Evolutionary conservation across 1,140 invertebrate species (phyloP).

Genomic region (Drosophila kurseongensis): DNA sequence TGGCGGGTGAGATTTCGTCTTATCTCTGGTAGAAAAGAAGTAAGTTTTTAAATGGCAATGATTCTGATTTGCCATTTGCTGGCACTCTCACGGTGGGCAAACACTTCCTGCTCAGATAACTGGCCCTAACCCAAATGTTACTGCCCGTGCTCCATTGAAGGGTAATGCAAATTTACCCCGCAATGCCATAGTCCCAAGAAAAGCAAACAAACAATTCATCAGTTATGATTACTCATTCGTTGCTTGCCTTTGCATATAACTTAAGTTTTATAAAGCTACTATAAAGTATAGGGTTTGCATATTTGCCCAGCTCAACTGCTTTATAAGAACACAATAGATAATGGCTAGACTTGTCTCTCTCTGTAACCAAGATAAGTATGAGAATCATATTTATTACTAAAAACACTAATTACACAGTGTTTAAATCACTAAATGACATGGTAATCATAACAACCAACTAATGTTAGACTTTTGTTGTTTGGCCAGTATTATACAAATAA

Average conservation of each 20-base stretch:
- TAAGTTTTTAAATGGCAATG: background rate
- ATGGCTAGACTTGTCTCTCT: background rate
- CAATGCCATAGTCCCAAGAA: background rate
- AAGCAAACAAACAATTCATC: conserved; percentile 7
- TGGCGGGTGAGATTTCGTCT: background rate
- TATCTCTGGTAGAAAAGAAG: conserved; percentile 1
- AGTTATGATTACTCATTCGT: conserved; percentile 11
- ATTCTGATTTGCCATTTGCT: conserved; percentile 6
- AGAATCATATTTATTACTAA: conserved; percentile 9
- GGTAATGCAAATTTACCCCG: conserved; percentile 12
- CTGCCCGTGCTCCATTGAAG: background rate
- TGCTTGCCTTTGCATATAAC: conserved; percentile 7
- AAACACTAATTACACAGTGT: background rate
- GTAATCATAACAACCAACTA: background rate
- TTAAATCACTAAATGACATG: conserved; percentile 12
- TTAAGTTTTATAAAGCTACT: conserved; percentile 7
- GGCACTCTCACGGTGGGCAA: background rate
- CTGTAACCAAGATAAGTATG: conserved; percentile 1
- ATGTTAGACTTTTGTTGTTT: background rate
- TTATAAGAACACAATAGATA: conserved; percentile 11
- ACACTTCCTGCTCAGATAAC: conserved; percentile 10
- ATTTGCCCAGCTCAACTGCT: conserved; percentile 17
- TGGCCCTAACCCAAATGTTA: background rate
- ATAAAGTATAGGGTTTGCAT: conserved; percentile 33
- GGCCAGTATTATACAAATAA: too few species aligned